These are phyloP conservation scores for Tetragonula carbonaria DNA, from an alignment of 2,888 invertebrate species.

Conservation along the genomic window DNA sequence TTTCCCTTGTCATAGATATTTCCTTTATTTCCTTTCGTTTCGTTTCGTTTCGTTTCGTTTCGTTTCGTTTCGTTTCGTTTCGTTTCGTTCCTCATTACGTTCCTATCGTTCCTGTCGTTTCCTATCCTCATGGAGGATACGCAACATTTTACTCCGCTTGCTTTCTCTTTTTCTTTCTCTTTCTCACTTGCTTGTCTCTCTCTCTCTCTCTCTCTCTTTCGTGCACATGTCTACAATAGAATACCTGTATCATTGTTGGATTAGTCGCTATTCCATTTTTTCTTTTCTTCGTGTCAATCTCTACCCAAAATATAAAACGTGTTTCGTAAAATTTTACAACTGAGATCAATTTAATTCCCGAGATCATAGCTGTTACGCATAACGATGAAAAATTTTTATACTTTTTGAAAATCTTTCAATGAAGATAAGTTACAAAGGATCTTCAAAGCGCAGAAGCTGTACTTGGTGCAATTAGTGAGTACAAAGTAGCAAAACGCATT, in stretches of 20 bases:
- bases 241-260: neutral
- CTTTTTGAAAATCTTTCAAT: neutral
- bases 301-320: neutral
- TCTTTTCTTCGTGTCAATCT: neutral
- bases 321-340: neutral
- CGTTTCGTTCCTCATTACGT: neutral
- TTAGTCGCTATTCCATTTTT: neutral
- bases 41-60: neutral
- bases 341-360: neutral
- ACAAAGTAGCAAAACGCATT: conserved; percentile 31
- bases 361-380: neutral
- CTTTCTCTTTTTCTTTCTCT: neutral
- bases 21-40: conserved; percentile 6
- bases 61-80: no score
- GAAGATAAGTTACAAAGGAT: neutral
- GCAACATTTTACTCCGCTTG: neutral
- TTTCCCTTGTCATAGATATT: conserved; percentile 2
- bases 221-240: neutral
- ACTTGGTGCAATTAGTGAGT: neutral
- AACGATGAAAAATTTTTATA: neutral
- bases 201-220: conserved; percentile 55
- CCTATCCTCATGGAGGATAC: neutral
- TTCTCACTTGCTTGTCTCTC: conserved; percentile 71
- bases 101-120: neutral
- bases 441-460: conserved; percentile 5